Percentiles rank a stretch among this genome's conserved stretches.
These are phyloP conservation scores for Andrena hattorfiana DNA, from an alignment of 2,888 invertebrate species.

Conservation along the genomic window DNA sequence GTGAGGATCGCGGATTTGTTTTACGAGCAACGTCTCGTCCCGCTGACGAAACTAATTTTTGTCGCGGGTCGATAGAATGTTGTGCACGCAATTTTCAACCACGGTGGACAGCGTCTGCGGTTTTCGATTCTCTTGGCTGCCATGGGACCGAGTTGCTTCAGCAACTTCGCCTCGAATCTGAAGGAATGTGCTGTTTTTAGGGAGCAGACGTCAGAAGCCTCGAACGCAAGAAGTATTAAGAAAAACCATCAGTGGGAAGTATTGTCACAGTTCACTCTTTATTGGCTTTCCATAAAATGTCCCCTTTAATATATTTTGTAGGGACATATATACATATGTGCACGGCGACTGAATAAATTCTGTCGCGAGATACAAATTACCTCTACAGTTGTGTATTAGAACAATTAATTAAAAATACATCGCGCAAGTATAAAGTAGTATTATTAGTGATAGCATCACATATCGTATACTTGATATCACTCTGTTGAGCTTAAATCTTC, in stretches of 20 bases:
- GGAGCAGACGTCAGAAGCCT: neutral
- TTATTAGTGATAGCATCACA: too few relatives aligned
- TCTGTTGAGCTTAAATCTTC: too few relatives aligned
- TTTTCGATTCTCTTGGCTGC: constrained; percentile 19
- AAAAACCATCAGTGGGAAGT: neutral
- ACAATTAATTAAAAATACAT: too few relatives aligned
- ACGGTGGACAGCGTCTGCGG: constrained; percentile 16
- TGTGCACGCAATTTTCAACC: constrained; percentile 44
- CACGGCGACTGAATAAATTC: too few relatives aligned
- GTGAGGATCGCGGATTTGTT: constrained; percentile 33
- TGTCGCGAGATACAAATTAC: too few relatives aligned
- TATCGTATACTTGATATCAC: too few relatives aligned
- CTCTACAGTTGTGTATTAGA: too few relatives aligned
- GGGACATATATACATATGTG: too few relatives aligned
- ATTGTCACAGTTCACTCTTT: neutral
- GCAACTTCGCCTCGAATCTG: neutral
- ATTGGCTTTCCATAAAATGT: neutral
- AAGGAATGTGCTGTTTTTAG: neutral
- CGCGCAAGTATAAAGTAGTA: too few relatives aligned
- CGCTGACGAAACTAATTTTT: constrained; percentile 34
- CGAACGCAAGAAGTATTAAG: neutral
- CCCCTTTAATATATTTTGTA: too few relatives aligned
- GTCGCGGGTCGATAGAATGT: constrained; percentile 23
- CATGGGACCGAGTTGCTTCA: neutral
- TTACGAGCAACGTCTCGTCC: constrained; percentile 26